Evolutionary conservation across 2,888 invertebrate genomes (phyloP).

Genomic region (Ramazzottius varieornatus): DNA sequence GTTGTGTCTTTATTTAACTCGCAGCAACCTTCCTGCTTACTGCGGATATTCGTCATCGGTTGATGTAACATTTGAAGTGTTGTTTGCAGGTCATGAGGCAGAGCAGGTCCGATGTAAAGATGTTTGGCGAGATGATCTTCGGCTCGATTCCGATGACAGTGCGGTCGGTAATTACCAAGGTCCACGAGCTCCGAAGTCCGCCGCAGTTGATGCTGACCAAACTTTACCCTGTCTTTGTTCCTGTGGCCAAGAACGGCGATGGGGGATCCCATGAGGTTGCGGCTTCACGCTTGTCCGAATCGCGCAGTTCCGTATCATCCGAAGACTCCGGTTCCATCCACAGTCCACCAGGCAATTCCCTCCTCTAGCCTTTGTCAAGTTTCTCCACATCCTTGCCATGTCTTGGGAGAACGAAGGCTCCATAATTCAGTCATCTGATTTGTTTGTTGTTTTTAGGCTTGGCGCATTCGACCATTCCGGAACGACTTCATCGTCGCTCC

Average conservation of each 20-base stretch:
- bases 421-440: no score
- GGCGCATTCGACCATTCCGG: background rate
- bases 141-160: constrained; percentile 48
- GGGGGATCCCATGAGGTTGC: background rate
- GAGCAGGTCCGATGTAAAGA: constrained; percentile 35
- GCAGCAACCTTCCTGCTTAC: no score
- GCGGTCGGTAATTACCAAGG: background rate
- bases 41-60: no score
- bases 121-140: constrained; percentile 69
- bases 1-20: no score
- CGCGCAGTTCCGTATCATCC: background rate
- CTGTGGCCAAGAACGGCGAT: background rate
- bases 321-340: background rate
- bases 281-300: background rate
- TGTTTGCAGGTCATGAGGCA: constrained; percentile 18
- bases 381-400: no score
- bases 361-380: no score
- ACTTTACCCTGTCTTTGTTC: background rate
- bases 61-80: no score
- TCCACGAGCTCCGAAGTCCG: background rate
- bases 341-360: background rate
- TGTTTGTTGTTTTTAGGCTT: no score
- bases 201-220: background rate
- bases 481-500: background rate
- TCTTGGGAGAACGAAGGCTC: no score